Evolutionary conservation across 2,113 vertebrate species (phyloP).

Genomic region (Aegithalos caudatus): DNA sequence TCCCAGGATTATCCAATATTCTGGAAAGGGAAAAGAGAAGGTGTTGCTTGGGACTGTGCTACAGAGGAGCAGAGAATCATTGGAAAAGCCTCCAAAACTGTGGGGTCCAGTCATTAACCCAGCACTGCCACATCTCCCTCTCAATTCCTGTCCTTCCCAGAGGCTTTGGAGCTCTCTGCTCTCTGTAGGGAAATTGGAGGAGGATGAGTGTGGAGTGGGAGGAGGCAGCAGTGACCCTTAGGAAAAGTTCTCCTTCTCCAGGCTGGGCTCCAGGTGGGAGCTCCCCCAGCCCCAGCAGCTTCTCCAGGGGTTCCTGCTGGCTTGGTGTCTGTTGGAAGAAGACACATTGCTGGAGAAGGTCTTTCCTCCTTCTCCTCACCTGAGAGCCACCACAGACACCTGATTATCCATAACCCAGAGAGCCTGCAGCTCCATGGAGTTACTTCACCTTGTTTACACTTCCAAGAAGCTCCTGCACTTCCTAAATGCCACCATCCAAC

Average conservation of each 20-base stretch:
- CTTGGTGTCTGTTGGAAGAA: neutral
- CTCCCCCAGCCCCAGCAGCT: neutral
- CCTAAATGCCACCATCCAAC: neutral
- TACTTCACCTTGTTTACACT: neutral
- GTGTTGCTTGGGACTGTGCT: accelerated
- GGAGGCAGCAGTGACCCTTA: neutral
- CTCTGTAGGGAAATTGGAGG: neutral
- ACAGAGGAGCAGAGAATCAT: neutral
- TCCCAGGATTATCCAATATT: neutral
- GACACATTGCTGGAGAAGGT: neutral
- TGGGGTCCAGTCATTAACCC: neutral
- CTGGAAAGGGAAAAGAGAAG: neutral
- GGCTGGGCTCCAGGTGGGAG: neutral
- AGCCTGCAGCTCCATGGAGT: neutral
- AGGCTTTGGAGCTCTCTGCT: neutral
- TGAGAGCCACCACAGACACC: neutral
- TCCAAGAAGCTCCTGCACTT: neutral
- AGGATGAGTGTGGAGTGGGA: neutral
- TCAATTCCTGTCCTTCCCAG: neutral
- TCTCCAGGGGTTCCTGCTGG: neutral
- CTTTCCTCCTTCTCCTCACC: neutral
- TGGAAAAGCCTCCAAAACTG: neutral
- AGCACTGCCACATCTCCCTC: neutral
- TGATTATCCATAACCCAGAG: neutral
- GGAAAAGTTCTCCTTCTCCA: neutral